A percentile compares a stretch with the other conserved stretches of the same genome.
Conservation (phyloP, 2,888 invertebrate species). For the Cataglyphis albicans region DNA sequence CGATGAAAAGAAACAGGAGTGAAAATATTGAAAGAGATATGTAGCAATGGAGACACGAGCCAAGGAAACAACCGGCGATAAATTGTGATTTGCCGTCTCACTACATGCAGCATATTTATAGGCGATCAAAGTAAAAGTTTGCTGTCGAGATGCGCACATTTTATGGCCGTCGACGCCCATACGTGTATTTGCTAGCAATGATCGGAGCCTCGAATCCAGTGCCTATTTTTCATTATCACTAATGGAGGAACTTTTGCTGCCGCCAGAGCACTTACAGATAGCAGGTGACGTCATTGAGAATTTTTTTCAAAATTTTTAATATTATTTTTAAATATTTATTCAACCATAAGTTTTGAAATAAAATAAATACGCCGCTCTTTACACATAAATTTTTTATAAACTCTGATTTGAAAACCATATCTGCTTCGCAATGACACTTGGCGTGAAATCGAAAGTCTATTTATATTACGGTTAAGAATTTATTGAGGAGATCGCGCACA, state of each 20-base stretch:
- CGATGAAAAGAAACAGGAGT: conserved; percentile 18
- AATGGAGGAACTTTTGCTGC: conserved; percentile 83
- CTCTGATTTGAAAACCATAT: conserved; percentile 46
- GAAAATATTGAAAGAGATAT: conserved; percentile 53
- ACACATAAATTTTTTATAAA: conserved; percentile 15
- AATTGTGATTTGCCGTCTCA: conserved; percentile 50
- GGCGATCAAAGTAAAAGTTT: conserved; percentile 50
- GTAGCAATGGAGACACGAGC: conserved; percentile 11
- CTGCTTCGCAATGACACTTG: conserved; percentile 38
- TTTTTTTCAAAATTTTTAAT: background rate
- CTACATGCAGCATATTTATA: conserved; percentile 47
- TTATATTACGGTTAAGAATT: conserved; percentile 71
- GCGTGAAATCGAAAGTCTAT: conserved; percentile 61
- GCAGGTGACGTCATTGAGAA: background rate
- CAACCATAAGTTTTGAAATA: background rate
- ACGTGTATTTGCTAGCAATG: conserved; percentile 78
- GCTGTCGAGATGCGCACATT: conserved; percentile 30
- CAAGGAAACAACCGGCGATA: conserved; percentile 35
- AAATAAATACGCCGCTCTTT: background rate
- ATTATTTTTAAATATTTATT: background rate
- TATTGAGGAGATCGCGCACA: conserved; percentile 57
- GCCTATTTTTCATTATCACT: conserved; percentile 84
- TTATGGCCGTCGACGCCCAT: conserved; percentile 39
- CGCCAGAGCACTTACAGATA: conserved; percentile 71
- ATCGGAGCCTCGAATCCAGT: conserved; percentile 74